Evolutionary conservation across 1,140 invertebrate genomes (phyloP).

Genomic region (Bicyclus anynana): DNA sequence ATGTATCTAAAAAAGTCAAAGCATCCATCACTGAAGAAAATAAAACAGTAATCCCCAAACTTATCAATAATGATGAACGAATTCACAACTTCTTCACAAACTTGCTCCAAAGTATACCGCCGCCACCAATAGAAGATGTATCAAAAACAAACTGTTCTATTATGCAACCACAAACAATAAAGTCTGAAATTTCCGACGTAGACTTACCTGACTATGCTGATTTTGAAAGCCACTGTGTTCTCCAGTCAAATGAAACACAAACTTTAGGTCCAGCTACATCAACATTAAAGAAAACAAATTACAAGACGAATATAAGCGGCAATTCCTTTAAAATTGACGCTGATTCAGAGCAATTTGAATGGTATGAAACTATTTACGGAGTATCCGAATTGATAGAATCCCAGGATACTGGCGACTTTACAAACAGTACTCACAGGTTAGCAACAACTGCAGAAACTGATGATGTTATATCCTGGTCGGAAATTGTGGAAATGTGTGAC

Average conservation of each 20-base stretch:
- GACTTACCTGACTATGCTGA: constrained; percentile 54
- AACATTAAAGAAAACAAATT: constrained; percentile 42
- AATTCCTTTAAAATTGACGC: constrained; percentile 30
- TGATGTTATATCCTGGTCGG: constrained; percentile 49
- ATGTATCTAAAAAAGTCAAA: constrained; percentile 29
- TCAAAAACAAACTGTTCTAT: constrained; percentile 24
- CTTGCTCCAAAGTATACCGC: constrained; percentile 50
- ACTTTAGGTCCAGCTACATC: constrained; percentile 39
- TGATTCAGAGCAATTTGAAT: constrained; percentile 38
- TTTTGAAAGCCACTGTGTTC: constrained; percentile 50
- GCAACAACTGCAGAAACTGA: constrained; percentile 30
- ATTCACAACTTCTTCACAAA: constrained; percentile 49
- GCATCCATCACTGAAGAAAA: constrained; percentile 13
- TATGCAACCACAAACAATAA: constrained; percentile 17
- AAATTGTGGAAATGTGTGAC: constrained; percentile 49
- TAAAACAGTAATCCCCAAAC: constrained; percentile 15
- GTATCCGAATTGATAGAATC: constrained; percentile 45
- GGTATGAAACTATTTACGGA: constrained; percentile 65
- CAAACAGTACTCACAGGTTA: constrained; percentile 16
- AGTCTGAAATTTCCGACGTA: constrained; percentile 37
- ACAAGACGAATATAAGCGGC: constrained; percentile 38
- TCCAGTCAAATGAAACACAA: constrained; percentile 23
- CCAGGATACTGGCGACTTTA: constrained; percentile 19
- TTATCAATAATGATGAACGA: constrained; percentile 38
- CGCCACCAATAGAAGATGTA: constrained; percentile 43